Percentiles rank a stretch among this genome's conserved stretches.
phyloP scores from a whole-genome alignment of 2,888 invertebrate species.

The Drosophila eohydei region DNA sequence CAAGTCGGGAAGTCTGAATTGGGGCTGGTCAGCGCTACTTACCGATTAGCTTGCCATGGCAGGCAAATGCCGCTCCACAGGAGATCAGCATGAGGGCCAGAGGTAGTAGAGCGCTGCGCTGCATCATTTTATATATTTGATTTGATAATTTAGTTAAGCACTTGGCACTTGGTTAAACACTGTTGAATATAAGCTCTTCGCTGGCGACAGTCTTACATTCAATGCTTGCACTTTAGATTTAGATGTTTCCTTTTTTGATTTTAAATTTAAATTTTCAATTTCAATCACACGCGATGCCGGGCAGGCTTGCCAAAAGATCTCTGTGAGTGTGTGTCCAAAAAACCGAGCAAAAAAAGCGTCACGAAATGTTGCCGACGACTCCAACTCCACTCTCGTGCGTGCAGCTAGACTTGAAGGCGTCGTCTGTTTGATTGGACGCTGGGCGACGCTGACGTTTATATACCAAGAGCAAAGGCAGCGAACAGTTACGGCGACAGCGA shows the following conservation, averaged over 20 bases:
- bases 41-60: slow-evolving; percentile 83
- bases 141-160: slow-evolving; percentile 10
- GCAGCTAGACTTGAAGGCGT: slow-evolving; percentile 85
- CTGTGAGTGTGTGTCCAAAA: slow-evolving; percentile 42
- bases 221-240: slow-evolving; percentile 52
- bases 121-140: slow-evolving; percentile 51
- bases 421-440: slow-evolving; percentile 85
- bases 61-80: slow-evolving; percentile 78
- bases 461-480: slow-evolving; percentile 62
- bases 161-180: slow-evolving; percentile 43
- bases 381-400: slow-evolving; percentile 83
- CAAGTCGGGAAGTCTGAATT: slow-evolving; percentile 13
- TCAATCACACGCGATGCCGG: slow-evolving; percentile 27
- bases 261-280: slow-evolving; percentile 45
- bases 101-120: slow-evolving; percentile 61
- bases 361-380: slow-evolving; percentile 76
- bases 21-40: slow-evolving; percentile 60
- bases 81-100: slow-evolving; percentile 70
- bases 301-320: slow-evolving; percentile 39
- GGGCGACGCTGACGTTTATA: slow-evolving; percentile 83
- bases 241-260: slow-evolving; percentile 17
- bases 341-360: slow-evolving; percentile 61
- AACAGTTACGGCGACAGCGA: slow-evolving; percentile 14
- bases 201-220: slow-evolving; percentile 68
- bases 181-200: slow-evolving; percentile 70